A percentile compares a stretch with the other conserved stretches of the same genome.
phyloP scores from a whole-genome alignment of 2,888 invertebrate genomes.

The Rhagium mordax region DNA sequence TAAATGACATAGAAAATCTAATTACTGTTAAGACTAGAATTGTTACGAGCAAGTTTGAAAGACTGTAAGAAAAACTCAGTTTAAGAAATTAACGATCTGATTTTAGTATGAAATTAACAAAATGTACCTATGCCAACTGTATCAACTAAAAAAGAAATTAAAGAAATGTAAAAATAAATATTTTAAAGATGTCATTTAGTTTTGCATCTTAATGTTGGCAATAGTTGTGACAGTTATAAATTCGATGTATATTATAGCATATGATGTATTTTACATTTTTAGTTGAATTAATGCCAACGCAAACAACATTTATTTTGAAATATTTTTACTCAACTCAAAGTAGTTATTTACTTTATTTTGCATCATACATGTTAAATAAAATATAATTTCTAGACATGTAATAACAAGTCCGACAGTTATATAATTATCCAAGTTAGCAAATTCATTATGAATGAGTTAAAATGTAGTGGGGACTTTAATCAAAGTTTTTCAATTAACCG shows the following conservation, averaged over 20 bases:
- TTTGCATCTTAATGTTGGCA: neutral
- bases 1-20: no score
- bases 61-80: no score
- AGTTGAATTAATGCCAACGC: neutral
- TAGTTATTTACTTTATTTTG: neutral
- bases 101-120: no score
- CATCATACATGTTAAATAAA: no score
- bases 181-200: neutral
- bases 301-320: neutral
- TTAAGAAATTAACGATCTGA: no score
- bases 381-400: no score
- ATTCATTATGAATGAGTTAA: neutral
- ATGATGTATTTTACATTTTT: neutral
- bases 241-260: neutral
- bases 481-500: neutral
- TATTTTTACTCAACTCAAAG: neutral
- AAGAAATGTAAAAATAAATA: no score
- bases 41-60: no score
- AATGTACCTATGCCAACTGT: no score
- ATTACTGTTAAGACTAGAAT: no score
- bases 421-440: neutral
- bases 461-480: neutral
- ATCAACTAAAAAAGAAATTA: no score
- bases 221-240: neutral
- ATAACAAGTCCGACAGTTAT: neutral